Evolutionary conservation across 2,797 vertebrate genomes (phyloP).

Genomic region (Leptoclinus maculatus): DNA sequence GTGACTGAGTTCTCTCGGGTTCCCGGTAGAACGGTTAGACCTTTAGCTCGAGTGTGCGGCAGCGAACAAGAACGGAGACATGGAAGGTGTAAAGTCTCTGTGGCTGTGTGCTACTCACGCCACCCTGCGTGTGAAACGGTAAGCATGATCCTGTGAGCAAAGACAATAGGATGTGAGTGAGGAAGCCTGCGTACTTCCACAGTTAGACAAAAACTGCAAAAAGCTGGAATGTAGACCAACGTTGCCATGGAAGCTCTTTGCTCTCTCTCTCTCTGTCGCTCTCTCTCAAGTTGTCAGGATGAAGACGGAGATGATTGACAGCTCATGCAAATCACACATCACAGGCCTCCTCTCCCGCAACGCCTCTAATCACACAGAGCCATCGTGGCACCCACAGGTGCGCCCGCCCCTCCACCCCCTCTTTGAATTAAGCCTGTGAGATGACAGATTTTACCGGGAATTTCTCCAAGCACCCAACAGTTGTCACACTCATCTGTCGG

Average conservation of each 20-base stretch:
- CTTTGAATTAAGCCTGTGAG: constrained; percentile 65
- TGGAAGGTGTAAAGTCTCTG: constrained; percentile 27
- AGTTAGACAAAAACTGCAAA: constrained; percentile 26
- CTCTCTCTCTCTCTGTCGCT: constrained; percentile 21
- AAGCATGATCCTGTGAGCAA: constrained; percentile 73
- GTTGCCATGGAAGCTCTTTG: constrained; percentile 59
- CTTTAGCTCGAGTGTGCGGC: constrained; percentile 57
- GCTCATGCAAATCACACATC: constrained; percentile 74
- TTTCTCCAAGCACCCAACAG: constrained; percentile 72
- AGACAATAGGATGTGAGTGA: constrained; percentile 62
- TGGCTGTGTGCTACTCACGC: constrained; percentile 69
- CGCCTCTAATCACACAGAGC: constrained; percentile 67
- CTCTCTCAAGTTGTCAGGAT: constrained; percentile 47
- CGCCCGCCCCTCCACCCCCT: constrained; percentile 53
- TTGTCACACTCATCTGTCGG: constrained; percentile 73
- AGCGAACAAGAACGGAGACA: constrained; percentile 50
- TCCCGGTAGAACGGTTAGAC: constrained; percentile 55
- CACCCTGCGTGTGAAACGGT: constrained; percentile 66
- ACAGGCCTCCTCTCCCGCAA: constrained; percentile 57
- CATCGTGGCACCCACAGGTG: constrained; percentile 76
- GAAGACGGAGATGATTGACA: constrained; percentile 74
- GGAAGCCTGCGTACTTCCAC: constrained; percentile 32
- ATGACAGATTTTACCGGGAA: constrained; percentile 71
- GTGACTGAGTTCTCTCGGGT: constrained; percentile 48
- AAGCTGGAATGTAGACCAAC: constrained; percentile 21